These are phyloP conservation scores for Drosophila rhopaloa DNA, from an alignment of 1,140 invertebrate genomes.

Conservation along the genomic window DNA sequence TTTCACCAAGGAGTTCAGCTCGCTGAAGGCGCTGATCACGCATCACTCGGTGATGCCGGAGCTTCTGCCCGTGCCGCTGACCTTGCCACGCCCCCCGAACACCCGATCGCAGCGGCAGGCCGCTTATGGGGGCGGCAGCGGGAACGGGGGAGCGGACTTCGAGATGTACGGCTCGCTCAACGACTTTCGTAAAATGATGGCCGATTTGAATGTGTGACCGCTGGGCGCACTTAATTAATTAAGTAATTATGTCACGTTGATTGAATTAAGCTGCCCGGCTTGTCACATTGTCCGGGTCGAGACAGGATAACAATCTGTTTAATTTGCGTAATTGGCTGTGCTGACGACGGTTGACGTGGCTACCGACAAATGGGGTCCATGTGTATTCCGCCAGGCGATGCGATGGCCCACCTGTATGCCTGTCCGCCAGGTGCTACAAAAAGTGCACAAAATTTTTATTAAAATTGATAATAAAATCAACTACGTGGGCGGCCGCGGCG, in stretches of 20 bases:
- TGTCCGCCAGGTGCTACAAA: slow-evolving; percentile 38
- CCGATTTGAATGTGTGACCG: slow-evolving; percentile 89
- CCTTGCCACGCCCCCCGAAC: slow-evolving; percentile 90
- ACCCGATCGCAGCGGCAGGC: slow-evolving; percentile 85
- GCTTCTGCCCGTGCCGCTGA: slow-evolving; percentile 95
- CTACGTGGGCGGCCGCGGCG: neutral
- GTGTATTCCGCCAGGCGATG: slow-evolving; percentile 1
- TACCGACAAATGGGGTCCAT: slow-evolving; percentile 47
- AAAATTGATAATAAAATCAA: slow-evolving; percentile 70
- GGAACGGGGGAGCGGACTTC: slow-evolving; percentile 85
- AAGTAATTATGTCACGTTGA: slow-evolving; percentile 77
- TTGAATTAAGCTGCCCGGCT: slow-evolving; percentile 65
- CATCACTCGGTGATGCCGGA: slow-evolving; percentile 98
- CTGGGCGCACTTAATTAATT: slow-evolving; percentile 69
- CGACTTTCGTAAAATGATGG: slow-evolving; percentile 93
- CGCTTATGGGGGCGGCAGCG: slow-evolving; percentile 17
- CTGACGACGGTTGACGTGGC: slow-evolving; percentile 69
- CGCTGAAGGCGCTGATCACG: slow-evolving; percentile 94
- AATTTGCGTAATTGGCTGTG: slow-evolving; percentile 82
- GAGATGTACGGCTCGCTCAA: slow-evolving; percentile 92
- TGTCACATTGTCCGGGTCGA: slow-evolving; percentile 56
- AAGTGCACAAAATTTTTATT: slow-evolving; percentile 40
- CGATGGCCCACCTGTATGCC: neutral
- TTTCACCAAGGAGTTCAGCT: slow-evolving; percentile 97
- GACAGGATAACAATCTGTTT: slow-evolving; percentile 80